These are phyloP conservation scores for Drosophila sp. DNA, from an alignment of 1,140 invertebrate species.

Conservation along the genomic window DNA sequence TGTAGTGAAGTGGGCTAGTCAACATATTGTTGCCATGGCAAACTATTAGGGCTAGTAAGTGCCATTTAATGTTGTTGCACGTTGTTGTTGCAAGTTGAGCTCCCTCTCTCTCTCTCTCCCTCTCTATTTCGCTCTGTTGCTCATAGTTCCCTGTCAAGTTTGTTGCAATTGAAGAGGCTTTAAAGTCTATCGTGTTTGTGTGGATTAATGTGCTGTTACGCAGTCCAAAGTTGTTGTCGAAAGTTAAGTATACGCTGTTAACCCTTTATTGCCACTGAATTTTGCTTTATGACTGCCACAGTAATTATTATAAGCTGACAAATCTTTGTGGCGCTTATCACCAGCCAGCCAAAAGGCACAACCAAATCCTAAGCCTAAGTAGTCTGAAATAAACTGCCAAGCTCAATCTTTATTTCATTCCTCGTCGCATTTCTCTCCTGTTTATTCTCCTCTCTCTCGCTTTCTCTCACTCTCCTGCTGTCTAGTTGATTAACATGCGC, in stretches of 20 bases:
- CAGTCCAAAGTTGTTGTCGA: slow-evolving; percentile 6
- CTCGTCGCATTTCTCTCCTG: background rate
- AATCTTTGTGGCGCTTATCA: slow-evolving; percentile 51
- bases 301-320: slow-evolving; percentile 77
- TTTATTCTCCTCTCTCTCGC: background rate
- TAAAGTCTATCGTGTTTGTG: background rate
- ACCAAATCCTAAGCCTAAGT: slow-evolving; percentile 38
- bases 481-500: slow-evolving; percentile 77
- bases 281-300: slow-evolving; percentile 16
- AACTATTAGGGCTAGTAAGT: slow-evolving; percentile 77
- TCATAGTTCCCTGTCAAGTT: slow-evolving; percentile 67
- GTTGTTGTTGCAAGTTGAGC: slow-evolving; percentile 23
- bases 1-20: slow-evolving; percentile 12
- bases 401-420: slow-evolving; percentile 2
- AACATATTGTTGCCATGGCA: slow-evolving; percentile 74
- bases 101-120: background rate
- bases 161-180: slow-evolving; percentile 29
- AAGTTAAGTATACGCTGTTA: slow-evolving; percentile 27
- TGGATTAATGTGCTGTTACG: slow-evolving; percentile 23
- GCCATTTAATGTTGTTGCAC: slow-evolving; percentile 72
- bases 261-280: slow-evolving; percentile 30
- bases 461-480: slow-evolving; percentile 1
- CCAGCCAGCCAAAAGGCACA: slow-evolving; percentile 41
- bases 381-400: slow-evolving; percentile 23
- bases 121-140: background rate